Evolutionary conservation across 2,888 invertebrate genomes (phyloP).

Genomic region (Galerucella pusilla): DNA sequence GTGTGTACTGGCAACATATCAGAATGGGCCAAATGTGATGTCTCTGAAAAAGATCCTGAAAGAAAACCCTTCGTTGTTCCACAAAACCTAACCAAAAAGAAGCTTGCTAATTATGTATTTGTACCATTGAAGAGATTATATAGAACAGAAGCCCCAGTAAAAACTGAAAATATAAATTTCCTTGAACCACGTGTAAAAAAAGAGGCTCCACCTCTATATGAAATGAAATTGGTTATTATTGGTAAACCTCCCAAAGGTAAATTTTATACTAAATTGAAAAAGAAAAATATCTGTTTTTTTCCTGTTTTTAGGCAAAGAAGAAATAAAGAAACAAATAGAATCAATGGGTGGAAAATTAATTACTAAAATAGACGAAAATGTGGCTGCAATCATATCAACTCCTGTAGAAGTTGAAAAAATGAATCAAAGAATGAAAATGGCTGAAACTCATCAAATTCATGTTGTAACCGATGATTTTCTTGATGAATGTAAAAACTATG

Average conservation of each 20-base stretch:
- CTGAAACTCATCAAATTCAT: constrained; percentile 77
- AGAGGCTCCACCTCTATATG: constrained; percentile 76
- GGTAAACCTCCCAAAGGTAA: constrained; percentile 66
- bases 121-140: constrained; percentile 71
- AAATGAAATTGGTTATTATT: constrained; percentile 80
- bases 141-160: constrained; percentile 65
- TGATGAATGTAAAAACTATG: constrained; percentile 72
- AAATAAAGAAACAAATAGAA: constrained; percentile 75
- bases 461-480: constrained; percentile 84
- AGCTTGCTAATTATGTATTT: constrained; percentile 72
- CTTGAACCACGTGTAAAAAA: constrained; percentile 72
- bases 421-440: constrained; percentile 73
- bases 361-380: constrained; percentile 71
- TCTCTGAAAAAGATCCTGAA: constrained; percentile 76
- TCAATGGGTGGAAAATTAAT: constrained; percentile 82
- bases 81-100: constrained; percentile 67
- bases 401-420: constrained; percentile 76
- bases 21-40: constrained; percentile 91
- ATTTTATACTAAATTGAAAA: neutral
- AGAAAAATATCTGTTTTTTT: neutral
- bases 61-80: constrained; percentile 79
- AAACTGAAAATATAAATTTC: constrained; percentile 55
- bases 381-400: constrained; percentile 82
- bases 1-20: constrained; percentile 79
- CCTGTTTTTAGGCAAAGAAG: constrained; percentile 66